Evolutionary conservation across 2,888 invertebrate genomes (phyloP), one percentile per base, ranked within the genome.

Genomic region (Polylopha cassiicola): DNA sequence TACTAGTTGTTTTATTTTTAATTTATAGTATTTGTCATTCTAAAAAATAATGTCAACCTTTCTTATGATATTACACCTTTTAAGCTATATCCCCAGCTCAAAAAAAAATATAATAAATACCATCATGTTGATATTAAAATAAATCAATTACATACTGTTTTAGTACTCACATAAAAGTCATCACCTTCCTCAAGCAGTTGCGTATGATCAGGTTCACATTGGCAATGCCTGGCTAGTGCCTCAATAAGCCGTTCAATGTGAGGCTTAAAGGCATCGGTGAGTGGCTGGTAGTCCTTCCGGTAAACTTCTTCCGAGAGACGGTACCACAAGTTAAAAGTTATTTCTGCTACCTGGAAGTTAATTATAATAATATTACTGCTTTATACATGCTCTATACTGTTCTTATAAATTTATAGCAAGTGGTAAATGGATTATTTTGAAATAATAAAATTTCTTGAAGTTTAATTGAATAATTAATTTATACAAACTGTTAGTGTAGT

Each of bases 281-380:
- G 70, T 0, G 90, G 88, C 55, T 94, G 92, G 58, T 90, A 92
- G 67, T 97, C 93, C 50, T 91, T 91, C 57, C 95, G 93, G 73
- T 98, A 99, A 3, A 99, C 86, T 60, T 94, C 93, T 77, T 99
- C 99, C 3, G 98, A 97, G 18, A 99, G 77, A 14, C 95, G 90
- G 79, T 97, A 98, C 99, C 99, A 99, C 43, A 98, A 88, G 75
- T 96, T 95, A 71, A 99, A 99, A 1, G 99, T 97, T 53, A 98
- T 95, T 66, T 91, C 91, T 17, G 91, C 91, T 57, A 97, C 73
- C 85, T 85, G 52, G 2, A 47, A 51, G 31, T 5, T 11, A 34
- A 30, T 10, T 13, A 13, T 22, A 7, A 9, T n/a, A 3, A n/a
- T 4, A 18, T 4, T 20, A 4, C 10, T 17, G 5, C 4, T 6